These are phyloP conservation scores for Agrochola litura DNA, from an alignment of 2,888 invertebrate genomes.

Conservation along the genomic window DNA sequence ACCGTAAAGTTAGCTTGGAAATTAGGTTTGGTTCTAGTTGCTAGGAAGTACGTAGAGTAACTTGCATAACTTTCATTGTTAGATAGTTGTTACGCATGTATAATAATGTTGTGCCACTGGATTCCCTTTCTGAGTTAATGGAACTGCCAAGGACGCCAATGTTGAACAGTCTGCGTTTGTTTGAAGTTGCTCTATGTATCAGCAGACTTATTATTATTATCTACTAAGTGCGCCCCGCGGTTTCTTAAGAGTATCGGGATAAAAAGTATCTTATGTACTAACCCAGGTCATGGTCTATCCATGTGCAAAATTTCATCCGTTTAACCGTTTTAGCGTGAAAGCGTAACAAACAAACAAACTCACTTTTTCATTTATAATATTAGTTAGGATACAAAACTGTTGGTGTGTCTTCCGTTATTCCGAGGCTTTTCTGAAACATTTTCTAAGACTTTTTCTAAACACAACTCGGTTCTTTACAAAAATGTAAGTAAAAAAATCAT, in stretches of 20 bases:
- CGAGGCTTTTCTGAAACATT: neutral
- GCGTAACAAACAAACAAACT: no score
- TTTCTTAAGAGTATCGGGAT: no score
- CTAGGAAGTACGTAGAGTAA: conserved; percentile 46
- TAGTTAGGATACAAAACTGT: neutral
- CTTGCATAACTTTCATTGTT: conserved; percentile 56
- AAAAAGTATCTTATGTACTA: no score
- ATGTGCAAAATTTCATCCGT: no score
- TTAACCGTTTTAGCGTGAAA: no score
- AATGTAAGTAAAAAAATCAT: neutral
- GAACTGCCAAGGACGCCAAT: conserved; percentile 16
- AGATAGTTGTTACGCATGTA: conserved; percentile 48
- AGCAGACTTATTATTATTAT: neutral
- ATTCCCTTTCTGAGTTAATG: conserved; percentile 24
- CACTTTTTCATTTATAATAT: no score
- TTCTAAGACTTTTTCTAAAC: neutral
- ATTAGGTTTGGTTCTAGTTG: conserved; percentile 64
- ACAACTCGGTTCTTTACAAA: neutral
- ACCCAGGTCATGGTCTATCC: no score
- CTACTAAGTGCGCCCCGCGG: neutral
- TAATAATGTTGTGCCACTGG: conserved; percentile 43
- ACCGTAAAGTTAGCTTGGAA: conserved; percentile 54
- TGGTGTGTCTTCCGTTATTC: neutral
- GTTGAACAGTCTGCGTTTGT: conserved; percentile 1
- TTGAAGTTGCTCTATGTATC: neutral